Evolutionary conservation across 2,113 vertebrate genomes (phyloP).

Genomic region (Chaenocephalus aceratus): DNA sequence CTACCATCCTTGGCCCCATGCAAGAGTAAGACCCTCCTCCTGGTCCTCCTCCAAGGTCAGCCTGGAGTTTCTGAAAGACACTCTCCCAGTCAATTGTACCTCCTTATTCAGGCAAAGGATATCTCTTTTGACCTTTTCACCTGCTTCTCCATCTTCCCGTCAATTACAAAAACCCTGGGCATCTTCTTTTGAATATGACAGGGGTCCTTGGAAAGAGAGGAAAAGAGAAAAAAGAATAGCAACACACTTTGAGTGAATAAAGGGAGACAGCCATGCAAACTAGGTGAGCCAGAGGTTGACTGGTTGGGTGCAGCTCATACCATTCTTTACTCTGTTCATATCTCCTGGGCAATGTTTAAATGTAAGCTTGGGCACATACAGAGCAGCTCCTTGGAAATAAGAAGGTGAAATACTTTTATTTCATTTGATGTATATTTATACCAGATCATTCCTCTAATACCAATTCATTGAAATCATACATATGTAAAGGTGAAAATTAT

Average conservation of each 20-base stretch:
- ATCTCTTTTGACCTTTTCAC: constrained; percentile 78
- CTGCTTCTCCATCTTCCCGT: constrained; percentile 60
- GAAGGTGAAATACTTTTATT: constrained; percentile 15
- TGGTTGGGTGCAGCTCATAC: constrained; percentile 43
- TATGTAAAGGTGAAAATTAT: constrained; percentile 76
- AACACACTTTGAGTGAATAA: constrained; percentile 63
- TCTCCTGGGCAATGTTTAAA: constrained; percentile 31
- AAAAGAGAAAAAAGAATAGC: constrained; percentile 61
- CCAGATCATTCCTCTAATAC: constrained; percentile 51
- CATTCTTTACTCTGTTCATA: constrained; percentile 25
- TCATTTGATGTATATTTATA: constrained; percentile 44
- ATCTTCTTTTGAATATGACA: constrained; percentile 67
- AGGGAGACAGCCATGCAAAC: constrained; percentile 27
- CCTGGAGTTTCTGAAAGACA: constrained; percentile 76
- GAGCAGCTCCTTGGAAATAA: not conserved
- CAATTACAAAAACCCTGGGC: constrained; percentile 66
- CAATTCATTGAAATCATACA: constrained; percentile 61
- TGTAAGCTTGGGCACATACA: constrained; percentile 25
- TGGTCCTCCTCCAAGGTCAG: constrained; percentile 78
- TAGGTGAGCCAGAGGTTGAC: constrained; percentile 48
- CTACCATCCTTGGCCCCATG: constrained; percentile 63
- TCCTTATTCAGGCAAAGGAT: constrained; percentile 78
- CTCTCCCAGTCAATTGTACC: constrained; percentile 75
- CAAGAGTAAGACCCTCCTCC: constrained; percentile 63
- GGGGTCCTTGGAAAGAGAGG: constrained; percentile 63